Evolutionary conservation across 2,888 invertebrate species (phyloP).

Genomic region (Drosophila greeni): DNA sequence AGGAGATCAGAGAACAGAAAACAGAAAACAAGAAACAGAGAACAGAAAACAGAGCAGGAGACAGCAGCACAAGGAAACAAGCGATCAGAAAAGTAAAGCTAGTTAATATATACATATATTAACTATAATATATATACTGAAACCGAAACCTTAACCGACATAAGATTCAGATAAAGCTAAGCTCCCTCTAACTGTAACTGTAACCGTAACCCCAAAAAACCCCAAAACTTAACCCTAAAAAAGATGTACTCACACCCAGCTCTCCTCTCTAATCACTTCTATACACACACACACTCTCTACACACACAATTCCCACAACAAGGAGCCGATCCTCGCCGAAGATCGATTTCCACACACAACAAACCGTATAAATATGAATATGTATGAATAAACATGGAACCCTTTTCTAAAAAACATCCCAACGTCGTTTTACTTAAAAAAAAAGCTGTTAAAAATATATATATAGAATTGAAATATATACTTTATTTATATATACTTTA

Average conservation of each 20-base stretch:
- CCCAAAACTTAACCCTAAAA: neutral
- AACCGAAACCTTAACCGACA: slow-evolving; percentile 7
- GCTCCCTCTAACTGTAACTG: slow-evolving; percentile 18
- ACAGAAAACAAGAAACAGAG: neutral
- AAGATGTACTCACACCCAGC: slow-evolving; percentile 23
- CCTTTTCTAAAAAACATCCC: slow-evolving; percentile 33
- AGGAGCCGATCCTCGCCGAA: slow-evolving; percentile 10
- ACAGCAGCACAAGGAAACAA: neutral
- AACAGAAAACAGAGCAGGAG: neutral
- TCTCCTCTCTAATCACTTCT: neutral
- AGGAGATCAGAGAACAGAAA: neutral
- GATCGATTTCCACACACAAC: slow-evolving; percentile 12
- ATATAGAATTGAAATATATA: no score
- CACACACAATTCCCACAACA: neutral
- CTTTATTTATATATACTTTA: no score
- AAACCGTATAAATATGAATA: slow-evolving; percentile 16
- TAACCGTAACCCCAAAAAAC: neutral
- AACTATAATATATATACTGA: slow-evolving; percentile 1
- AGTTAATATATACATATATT: slow-evolving; percentile 8
- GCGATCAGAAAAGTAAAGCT: slow-evolving; percentile 3
- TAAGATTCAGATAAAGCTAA: slow-evolving; percentile 21
- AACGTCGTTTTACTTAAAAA: neutral
- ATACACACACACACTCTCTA: neutral
- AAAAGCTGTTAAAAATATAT: neutral
- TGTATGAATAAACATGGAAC: slow-evolving; percentile 31